These are phyloP conservation scores for Timema podura DNA, from an alignment of 2,888 invertebrate species.

Conservation along the genomic window DNA sequence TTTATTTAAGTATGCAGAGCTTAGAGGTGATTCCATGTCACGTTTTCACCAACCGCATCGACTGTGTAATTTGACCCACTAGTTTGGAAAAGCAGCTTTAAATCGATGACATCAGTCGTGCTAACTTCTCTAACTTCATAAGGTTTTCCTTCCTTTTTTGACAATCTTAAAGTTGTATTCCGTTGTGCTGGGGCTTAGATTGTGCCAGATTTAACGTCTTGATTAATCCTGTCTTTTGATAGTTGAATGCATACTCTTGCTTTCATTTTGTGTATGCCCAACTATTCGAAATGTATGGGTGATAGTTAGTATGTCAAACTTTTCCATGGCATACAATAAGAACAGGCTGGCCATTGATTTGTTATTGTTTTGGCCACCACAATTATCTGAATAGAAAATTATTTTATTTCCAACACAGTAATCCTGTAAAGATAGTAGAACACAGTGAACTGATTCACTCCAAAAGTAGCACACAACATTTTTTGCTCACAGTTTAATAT, in stretches of 20 bases:
- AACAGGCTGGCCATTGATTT: constrained; percentile 11
- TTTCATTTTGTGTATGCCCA: constrained; percentile 21
- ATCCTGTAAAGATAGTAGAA: background rate
- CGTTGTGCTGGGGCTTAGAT: constrained; percentile 17
- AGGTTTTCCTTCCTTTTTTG: constrained; percentile 6
- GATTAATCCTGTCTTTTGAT: constrained; percentile 13
- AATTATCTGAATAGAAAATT: constrained; percentile 18
- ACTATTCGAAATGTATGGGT: constrained; percentile 16
- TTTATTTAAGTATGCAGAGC: background rate
- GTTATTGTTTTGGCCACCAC: constrained; percentile 19
- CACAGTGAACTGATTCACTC: no score
- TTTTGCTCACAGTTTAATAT: no score
- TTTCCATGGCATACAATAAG: constrained; percentile 10
- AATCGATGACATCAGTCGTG: constrained; percentile 10
- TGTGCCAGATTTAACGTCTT: constrained; percentile 2
- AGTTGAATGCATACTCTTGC: constrained; percentile 10
- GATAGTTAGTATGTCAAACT: background rate
- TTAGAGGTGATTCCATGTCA: constrained; percentile 16
- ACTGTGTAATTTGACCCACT: constrained; percentile 3
- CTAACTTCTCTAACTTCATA: constrained; percentile 10
- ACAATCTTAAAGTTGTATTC: background rate
- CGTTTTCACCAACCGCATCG: background rate
- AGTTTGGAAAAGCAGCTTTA: background rate
- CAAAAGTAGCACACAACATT: no score
- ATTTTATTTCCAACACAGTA: constrained; percentile 13